Conservation (phyloP, 2,797 vertebrate species). For the Sebastiscus tertius region DNA sequence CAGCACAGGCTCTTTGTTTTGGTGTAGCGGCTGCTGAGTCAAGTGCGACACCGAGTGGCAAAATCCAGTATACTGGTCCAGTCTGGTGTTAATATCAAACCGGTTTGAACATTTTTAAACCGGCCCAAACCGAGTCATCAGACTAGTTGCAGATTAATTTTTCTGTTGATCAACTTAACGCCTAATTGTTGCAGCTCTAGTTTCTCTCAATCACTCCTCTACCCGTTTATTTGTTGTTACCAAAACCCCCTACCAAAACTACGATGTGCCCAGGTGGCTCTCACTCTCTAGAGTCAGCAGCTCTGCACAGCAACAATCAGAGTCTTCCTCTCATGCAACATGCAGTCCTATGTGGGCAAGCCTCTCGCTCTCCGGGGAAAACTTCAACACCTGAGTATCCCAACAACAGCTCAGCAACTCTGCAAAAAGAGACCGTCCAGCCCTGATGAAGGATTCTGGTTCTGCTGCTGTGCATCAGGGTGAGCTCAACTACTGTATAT, state of each 20-base stretch:
- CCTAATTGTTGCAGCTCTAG: neutral
- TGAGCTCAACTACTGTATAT: slow-evolving; percentile 12
- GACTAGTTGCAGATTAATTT: neutral
- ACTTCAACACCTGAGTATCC: slow-evolving; percentile 19
- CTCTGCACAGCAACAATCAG: neutral
- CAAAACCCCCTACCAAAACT: neutral
- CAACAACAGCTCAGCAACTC: neutral
- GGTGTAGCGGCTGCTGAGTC: accelerated
- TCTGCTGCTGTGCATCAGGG: neutral
- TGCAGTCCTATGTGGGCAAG: slow-evolving; percentile 4
- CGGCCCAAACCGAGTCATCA: neutral
- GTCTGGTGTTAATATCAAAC: neutral
- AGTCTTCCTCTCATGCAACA: neutral
- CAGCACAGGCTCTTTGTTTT: no score
- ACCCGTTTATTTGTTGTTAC: neutral
- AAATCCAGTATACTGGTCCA: no score
- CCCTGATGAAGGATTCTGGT: slow-evolving; percentile 7
- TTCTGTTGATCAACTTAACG: neutral
- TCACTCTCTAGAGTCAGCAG: neutral
- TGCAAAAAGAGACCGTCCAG: neutral
- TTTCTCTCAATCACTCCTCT: neutral
- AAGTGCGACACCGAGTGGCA: no score
- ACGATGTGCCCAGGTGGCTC: neutral
- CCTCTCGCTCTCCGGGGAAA: slow-evolving; percentile 5
- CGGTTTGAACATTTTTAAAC: neutral